Conservation (phyloP, 2,113 vertebrate genomes). For the Phoenicopterus ruber region DNA sequence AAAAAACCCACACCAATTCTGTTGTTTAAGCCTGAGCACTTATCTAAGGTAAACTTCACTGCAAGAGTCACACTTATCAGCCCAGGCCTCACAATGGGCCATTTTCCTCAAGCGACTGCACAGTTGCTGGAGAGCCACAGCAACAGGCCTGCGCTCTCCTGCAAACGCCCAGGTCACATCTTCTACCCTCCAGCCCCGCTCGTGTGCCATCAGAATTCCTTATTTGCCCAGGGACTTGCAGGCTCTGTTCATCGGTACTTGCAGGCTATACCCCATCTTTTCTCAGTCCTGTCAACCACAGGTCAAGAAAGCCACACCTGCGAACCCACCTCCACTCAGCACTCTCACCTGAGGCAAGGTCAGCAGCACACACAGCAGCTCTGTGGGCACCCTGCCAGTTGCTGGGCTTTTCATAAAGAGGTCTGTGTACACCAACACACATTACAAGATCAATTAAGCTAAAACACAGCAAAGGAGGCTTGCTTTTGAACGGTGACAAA, state of each 20-base stretch:
- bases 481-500: not conserved
- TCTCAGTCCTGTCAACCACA: not conserved
- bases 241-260: accelerated
- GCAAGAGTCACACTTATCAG: not conserved
- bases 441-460: not conserved
- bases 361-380: not conserved
- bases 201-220: not conserved
- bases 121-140: not conserved
- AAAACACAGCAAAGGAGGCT: not conserved
- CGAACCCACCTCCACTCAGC: not conserved
- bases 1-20: not conserved
- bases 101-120: not conserved
- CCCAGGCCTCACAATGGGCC: not conserved
- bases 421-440: not conserved
- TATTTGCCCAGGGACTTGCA: accelerated
- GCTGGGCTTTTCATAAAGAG: not conserved
- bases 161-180: not conserved
- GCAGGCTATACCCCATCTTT: not conserved
- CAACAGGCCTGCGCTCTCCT: not conserved
- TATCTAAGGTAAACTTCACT: not conserved
- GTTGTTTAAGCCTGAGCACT: not conserved
- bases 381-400: not conserved
- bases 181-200: not conserved
- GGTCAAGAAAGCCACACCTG: not conserved
- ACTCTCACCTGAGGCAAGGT: not conserved